These are phyloP conservation scores for Hirtodrosophila cameraria DNA, from an alignment of 2,888 invertebrate genomes.

Conservation along the genomic window DNA sequence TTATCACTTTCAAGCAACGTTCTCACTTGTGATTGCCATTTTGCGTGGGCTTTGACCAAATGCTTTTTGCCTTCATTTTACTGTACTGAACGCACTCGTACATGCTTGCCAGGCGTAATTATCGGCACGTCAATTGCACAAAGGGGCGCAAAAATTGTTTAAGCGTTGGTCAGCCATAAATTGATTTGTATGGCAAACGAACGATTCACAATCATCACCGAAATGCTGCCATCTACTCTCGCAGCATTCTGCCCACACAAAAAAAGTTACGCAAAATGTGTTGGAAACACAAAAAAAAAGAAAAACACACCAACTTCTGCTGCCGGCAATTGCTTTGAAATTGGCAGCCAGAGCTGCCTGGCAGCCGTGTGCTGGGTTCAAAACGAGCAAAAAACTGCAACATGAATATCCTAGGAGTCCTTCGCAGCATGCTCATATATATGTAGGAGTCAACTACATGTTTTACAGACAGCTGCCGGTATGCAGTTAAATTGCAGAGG, in stretches of 20 bases:
- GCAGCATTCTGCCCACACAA: slow-evolving; percentile 25
- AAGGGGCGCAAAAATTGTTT: slow-evolving; percentile 77
- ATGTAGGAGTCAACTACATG: slow-evolving; percentile 6
- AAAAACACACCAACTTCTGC: too few relatives aligned
- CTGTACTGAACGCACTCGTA: slow-evolving; percentile 22
- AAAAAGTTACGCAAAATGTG: slow-evolving; percentile 27
- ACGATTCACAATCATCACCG: slow-evolving; percentile 51
- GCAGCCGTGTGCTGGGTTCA: slow-evolving; percentile 15
- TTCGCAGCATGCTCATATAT: slow-evolving; percentile 18
- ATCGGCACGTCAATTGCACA: slow-evolving; percentile 83
- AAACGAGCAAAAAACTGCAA: slow-evolving; percentile 7
- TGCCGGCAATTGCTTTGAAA: slow-evolving; percentile 59
- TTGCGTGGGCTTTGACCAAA: background rate
- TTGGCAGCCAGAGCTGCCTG: slow-evolving; percentile 36
- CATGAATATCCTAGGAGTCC: slow-evolving; percentile 4
- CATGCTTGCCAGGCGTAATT: slow-evolving; percentile 76
- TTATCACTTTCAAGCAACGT: background rate
- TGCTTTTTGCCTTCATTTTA: background rate
- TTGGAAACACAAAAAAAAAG: slow-evolving; percentile 9
- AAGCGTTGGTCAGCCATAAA: slow-evolving; percentile 72
- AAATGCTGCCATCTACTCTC: slow-evolving; percentile 28
- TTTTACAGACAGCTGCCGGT: slow-evolving; percentile 3
- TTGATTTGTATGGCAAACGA: slow-evolving; percentile 63
- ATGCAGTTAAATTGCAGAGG: slow-evolving; percentile 10
- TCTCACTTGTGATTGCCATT: slow-evolving; percentile 12